Percentiles rank a stretch among this genome's conserved stretches.
Evolutionary conservation across 2,888 invertebrate species (phyloP).

Genomic region (Oeneis ivallda): DNA sequence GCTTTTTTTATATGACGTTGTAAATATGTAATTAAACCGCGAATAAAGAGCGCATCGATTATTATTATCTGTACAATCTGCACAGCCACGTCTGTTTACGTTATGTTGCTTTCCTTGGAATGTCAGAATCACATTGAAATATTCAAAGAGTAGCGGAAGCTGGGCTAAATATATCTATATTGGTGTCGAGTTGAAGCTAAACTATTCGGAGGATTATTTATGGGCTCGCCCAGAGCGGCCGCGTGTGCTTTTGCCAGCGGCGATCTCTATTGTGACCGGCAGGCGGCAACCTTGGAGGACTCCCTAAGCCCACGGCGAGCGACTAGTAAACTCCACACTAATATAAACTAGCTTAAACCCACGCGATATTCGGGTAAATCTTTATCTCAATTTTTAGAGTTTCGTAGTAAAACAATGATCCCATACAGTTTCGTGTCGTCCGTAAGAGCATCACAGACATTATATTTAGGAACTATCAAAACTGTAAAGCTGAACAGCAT

Average conservation of each 20-base stretch:
- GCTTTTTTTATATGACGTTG: too few relatives aligned
- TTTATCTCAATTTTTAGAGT: background rate
- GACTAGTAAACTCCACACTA: background rate
- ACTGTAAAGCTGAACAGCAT: too few relatives aligned
- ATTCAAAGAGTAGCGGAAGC: constrained; percentile 43
- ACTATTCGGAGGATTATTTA: constrained; percentile 46
- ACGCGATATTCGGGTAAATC: background rate
- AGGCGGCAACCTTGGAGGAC: constrained; percentile 5
- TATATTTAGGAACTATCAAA: too few relatives aligned
- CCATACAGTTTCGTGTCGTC: too few relatives aligned
- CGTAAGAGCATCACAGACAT: too few relatives aligned
- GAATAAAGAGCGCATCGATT: too few relatives aligned
- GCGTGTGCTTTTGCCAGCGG: constrained; percentile 7
- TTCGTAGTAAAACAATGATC: too few relatives aligned
- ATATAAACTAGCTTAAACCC: background rate
- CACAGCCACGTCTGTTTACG: constrained; percentile 26
- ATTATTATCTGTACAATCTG: background rate
- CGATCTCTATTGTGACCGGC: constrained; percentile 24
- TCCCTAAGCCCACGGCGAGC: background rate
- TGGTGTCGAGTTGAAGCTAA: constrained; percentile 43
- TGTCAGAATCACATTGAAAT: constrained; percentile 42
- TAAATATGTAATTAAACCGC: too few relatives aligned
- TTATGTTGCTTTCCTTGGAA: constrained; percentile 38
- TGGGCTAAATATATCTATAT: constrained; percentile 45
- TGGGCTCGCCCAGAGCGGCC: constrained; percentile 37